These are phyloP conservation scores for Anomalospiza imberbis DNA, from an alignment of 2,797 vertebrate genomes.

Conservation along the genomic window DNA sequence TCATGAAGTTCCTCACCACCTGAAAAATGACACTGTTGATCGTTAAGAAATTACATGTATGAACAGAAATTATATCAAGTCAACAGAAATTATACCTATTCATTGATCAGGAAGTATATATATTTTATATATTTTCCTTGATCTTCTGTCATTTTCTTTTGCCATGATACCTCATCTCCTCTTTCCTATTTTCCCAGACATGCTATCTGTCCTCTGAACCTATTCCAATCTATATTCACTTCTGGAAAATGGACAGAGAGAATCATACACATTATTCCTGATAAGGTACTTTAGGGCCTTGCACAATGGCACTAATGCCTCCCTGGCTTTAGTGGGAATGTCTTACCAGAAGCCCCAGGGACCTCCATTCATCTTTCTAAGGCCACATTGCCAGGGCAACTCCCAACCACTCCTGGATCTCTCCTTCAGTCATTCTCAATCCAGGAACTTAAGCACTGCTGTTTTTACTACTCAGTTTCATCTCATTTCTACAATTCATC, in stretches of 20 bases:
- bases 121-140: neutral
- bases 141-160: neutral
- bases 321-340: neutral
- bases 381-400: neutral
- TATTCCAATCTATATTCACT: neutral
- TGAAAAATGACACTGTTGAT: neutral
- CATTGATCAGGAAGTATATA: neutral
- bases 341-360: neutral
- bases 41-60: neutral
- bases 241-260: neutral
- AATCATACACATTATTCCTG: neutral
- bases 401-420: neutral
- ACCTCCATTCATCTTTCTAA: neutral
- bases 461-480: neutral
- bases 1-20: neutral
- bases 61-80: neutral
- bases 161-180: neutral
- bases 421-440: neutral
- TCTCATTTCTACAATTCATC: neutral
- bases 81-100: neutral
- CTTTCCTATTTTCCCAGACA: neutral
- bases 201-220: neutral
- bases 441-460: neutral
- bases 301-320: neutral
- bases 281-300: neutral